A percentile compares a stretch with the other conserved stretches of the same genome.
phyloP scores from a whole-genome alignment of 1,140 invertebrate species.

The Meteorus sp. region DNA sequence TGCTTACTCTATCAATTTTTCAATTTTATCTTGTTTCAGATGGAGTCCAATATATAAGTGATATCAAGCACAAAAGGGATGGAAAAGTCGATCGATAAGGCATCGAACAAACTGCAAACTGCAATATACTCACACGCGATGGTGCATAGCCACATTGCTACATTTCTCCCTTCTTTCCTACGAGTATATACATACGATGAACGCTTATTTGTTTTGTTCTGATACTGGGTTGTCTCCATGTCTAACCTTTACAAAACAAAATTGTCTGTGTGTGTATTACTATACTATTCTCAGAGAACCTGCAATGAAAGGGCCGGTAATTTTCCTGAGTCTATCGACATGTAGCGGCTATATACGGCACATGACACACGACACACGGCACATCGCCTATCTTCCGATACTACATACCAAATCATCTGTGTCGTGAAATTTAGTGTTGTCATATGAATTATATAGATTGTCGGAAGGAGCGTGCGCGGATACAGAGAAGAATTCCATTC shows the following conservation, averaged over 20 bases:
- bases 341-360: background rate
- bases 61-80: background rate
- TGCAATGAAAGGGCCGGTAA: no score
- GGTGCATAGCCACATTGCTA: background rate
- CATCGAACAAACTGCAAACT: slow-evolving; percentile 16
- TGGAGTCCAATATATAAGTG: background rate
- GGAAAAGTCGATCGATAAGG: slow-evolving; percentile 9
- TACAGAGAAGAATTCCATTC: background rate
- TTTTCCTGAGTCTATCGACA: no score
- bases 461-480: no score
- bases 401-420: background rate
- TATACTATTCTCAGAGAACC: no score
- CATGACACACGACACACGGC: background rate
- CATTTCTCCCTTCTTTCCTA: background rate
- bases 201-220: background rate
- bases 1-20: no score
- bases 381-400: background rate
- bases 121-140: slow-evolving; percentile 8
- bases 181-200: background rate
- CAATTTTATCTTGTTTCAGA: no score
- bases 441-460: background rate
- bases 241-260: no score
- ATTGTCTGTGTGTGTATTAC: no score
- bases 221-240: background rate
- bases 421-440: background rate